Conservation (phyloP, 2,888 invertebrate genomes). For the Antitype chi region DNA sequence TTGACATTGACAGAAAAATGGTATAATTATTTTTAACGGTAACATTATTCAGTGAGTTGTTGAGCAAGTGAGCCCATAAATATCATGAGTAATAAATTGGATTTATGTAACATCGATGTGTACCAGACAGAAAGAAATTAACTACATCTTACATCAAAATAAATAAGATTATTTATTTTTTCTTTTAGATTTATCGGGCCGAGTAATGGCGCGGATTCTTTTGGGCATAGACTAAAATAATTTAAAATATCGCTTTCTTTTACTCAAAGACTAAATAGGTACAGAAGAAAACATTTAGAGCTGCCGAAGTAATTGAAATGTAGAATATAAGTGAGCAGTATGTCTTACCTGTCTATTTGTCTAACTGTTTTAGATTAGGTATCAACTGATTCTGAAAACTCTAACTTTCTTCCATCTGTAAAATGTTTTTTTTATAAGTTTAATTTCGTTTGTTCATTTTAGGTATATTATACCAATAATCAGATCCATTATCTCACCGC, state of each 20-base stretch:
- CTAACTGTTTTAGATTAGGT: background rate
- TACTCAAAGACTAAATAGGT: background rate
- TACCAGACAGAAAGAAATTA: conserved; percentile 57
- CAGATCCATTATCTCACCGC: background rate
- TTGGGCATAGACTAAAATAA: conserved; percentile 14
- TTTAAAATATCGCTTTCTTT: conserved; percentile 18
- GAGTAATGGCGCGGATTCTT: conserved; percentile 30
- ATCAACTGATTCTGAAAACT: background rate
- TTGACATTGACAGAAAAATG: background rate
- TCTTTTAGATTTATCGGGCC: conserved; percentile 41
- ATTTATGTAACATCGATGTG: conserved; percentile 46
- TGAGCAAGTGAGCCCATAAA: background rate
- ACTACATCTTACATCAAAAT: conserved; percentile 45
- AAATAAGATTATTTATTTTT: conserved; percentile 46
- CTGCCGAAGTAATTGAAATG: background rate
- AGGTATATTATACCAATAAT: background rate
- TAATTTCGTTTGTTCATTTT: background rate
- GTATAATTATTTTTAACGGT: background rate
- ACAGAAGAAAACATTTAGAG: background rate
- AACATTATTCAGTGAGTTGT: background rate
- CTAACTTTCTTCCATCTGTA: background rate
- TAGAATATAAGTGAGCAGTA: conserved; percentile 7
- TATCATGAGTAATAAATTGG: conserved; percentile 38
- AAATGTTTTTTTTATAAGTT: conserved; percentile 2
- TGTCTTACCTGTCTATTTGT: background rate